Conservation (phyloP, 2,113 vertebrate species). For the Triplophysa dalaica region DNA sequence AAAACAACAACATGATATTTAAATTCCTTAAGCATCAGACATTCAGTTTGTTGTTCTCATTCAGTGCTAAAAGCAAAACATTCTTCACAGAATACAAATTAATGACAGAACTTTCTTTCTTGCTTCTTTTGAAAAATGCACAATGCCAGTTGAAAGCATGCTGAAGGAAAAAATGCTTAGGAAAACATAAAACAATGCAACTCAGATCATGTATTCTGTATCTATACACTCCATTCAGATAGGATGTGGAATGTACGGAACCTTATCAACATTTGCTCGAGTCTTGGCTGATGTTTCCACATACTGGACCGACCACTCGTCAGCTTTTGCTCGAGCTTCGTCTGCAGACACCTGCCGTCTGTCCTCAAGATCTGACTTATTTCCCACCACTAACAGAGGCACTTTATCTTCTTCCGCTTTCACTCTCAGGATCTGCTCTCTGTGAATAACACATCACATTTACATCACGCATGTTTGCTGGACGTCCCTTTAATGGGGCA, state of each 20-base stretch:
- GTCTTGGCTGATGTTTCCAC: conserved; percentile 98
- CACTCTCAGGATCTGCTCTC: conserved; percentile 96
- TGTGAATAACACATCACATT: conserved; percentile 56
- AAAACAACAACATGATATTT: background rate
- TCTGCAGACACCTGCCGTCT: conserved; percentile 87
- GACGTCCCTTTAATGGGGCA: too few relatives aligned
- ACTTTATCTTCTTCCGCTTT: conserved; percentile 94
- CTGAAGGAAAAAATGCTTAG: too few relatives aligned
- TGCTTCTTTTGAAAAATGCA: too few relatives aligned
- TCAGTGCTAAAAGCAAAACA: too few relatives aligned
- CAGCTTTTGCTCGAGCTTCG: conserved; percentile 80
- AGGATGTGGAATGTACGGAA: conserved; percentile 55
- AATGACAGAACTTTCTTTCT: too few relatives aligned
- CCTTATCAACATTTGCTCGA: conserved; percentile 96
- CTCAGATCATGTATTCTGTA: background rate
- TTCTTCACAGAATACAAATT: too few relatives aligned
- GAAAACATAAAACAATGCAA: too few relatives aligned
- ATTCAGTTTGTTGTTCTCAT: too few relatives aligned
- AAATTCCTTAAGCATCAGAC: too few relatives aligned
- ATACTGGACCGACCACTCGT: conserved; percentile 93
- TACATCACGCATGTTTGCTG: background rate
- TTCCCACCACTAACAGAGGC: conserved; percentile 90
- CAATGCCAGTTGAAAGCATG: too few relatives aligned
- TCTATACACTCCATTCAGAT: too few relatives aligned
- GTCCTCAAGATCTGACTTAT: conserved; percentile 95